phyloP scores from a whole-genome alignment of 2,113 vertebrate genomes.

The Lophochroa leadbeateri region DNA sequence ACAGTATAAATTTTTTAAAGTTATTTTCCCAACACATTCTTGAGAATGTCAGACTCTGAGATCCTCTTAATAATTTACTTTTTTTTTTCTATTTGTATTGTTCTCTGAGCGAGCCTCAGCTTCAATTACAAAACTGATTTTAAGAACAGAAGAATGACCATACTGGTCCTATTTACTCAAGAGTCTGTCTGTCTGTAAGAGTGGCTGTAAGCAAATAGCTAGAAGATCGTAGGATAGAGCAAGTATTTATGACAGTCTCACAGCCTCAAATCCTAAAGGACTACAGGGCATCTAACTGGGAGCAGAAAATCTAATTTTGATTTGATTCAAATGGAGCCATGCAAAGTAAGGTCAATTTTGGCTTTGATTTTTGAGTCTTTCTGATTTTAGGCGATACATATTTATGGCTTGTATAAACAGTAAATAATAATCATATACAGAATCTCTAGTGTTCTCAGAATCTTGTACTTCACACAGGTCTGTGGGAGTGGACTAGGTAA shows the following conservation, averaged over 20 bases:
- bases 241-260: not conserved
- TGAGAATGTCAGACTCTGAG: not conserved
- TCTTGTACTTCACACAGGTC: not conserved
- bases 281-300: not conserved
- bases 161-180: not conserved
- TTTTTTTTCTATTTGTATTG: not conserved
- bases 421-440: not conserved
- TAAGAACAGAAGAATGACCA: not conserved
- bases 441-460: not conserved
- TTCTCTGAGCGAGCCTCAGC: not conserved
- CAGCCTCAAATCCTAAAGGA: not conserved
- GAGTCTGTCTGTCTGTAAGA: not conserved
- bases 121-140: not conserved
- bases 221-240: not conserved
- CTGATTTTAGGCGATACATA: not conserved
- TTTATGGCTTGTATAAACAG: not conserved
- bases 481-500: not conserved
- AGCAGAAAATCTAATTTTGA: not conserved
- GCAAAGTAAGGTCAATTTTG: not conserved
- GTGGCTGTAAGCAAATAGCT: not conserved
- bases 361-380: not conserved
- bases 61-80: not conserved
- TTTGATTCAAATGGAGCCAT: not conserved
- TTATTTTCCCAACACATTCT: not conserved
- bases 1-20: not conserved